phyloP scores from a whole-genome alignment of 1,140 invertebrate species.

The Cephus cinctus region DNA sequence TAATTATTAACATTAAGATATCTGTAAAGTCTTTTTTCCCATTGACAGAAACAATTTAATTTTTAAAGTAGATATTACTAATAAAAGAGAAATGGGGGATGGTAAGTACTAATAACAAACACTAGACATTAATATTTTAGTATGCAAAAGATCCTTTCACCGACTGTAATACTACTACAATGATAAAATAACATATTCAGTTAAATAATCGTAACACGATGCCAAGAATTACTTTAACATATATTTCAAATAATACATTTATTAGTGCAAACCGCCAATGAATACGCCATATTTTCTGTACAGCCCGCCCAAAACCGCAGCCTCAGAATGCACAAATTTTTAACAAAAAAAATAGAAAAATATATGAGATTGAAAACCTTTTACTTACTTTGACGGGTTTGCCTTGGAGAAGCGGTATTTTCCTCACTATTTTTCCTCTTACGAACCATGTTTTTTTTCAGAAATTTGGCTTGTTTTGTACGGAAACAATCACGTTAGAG shows the following conservation, averaged over 20 bases:
- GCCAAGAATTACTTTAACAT: not conserved
- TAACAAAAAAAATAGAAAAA: not conserved
- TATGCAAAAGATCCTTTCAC: too few species aligned
- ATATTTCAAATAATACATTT: not conserved
- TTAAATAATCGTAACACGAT: not conserved
- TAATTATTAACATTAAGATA: too few species aligned
- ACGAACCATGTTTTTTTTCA: not conserved
- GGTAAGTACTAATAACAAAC: too few species aligned
- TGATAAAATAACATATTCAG: too few species aligned
- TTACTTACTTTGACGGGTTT: constrained; percentile 27
- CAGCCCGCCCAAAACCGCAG: constrained; percentile 32
- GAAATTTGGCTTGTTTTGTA: not conserved
- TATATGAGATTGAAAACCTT: constrained; percentile 4
- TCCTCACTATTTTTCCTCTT: not conserved
- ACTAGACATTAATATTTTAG: too few species aligned
- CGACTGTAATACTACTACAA: too few species aligned
- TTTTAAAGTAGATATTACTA: too few species aligned
- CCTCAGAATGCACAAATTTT: not conserved
- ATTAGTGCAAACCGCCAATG: constrained; percentile 26
- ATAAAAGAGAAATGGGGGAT: too few species aligned
- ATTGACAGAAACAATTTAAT: too few species aligned
- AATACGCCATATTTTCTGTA: constrained; percentile 25
- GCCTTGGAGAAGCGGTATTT: constrained; percentile 29
- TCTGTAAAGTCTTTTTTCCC: too few species aligned
- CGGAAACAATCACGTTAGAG: constrained; percentile 5